Percentiles rank a stretch among this genome's conserved stretches.
These are phyloP conservation scores for Platycheirus rosarum DNA, from an alignment of 2,888 invertebrate genomes.

Conservation along the genomic window DNA sequence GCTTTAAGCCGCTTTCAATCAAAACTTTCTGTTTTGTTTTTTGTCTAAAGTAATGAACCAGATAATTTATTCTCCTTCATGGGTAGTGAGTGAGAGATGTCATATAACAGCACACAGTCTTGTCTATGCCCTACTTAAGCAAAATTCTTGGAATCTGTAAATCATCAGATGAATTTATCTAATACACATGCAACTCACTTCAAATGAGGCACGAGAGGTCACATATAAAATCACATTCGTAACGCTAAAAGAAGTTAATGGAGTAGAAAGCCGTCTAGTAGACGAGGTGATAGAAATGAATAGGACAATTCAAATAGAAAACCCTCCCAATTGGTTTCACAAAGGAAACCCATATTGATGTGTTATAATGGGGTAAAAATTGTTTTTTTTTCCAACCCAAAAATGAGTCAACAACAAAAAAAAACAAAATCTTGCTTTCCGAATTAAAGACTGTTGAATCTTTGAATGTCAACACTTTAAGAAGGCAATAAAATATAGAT, in stretches of 20 bases:
- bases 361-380: conserved; percentile 51
- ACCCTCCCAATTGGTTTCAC: conserved; percentile 56
- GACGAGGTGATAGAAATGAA: conserved; percentile 61
- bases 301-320: conserved; percentile 59
- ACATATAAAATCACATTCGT: conserved; percentile 56
- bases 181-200: neutral
- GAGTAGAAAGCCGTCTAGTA: conserved; percentile 67
- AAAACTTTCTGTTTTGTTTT: too few relatives aligned
- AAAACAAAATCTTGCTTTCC: conserved; percentile 44
- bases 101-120: conserved; percentile 1
- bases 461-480: conserved; percentile 65
- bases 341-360: conserved; percentile 59
- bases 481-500: conserved; percentile 42
- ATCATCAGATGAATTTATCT: conserved; percentile 47
- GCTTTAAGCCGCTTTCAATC: too few relatives aligned
- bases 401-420: conserved; percentile 51
- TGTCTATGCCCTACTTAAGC: neutral
- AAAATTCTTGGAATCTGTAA: conserved; percentile 9
- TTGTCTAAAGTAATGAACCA: too few relatives aligned
- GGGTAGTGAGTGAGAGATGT: conserved; percentile 51
- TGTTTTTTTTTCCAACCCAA: conserved; percentile 12
- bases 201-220: conserved; percentile 45
- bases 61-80: conserved; percentile 35
- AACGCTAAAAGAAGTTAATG: conserved; percentile 66
- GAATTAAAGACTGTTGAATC: conserved; percentile 59